Conservation (phyloP, 2,797 vertebrate species). For the Rachycentron canadum region DNA sequence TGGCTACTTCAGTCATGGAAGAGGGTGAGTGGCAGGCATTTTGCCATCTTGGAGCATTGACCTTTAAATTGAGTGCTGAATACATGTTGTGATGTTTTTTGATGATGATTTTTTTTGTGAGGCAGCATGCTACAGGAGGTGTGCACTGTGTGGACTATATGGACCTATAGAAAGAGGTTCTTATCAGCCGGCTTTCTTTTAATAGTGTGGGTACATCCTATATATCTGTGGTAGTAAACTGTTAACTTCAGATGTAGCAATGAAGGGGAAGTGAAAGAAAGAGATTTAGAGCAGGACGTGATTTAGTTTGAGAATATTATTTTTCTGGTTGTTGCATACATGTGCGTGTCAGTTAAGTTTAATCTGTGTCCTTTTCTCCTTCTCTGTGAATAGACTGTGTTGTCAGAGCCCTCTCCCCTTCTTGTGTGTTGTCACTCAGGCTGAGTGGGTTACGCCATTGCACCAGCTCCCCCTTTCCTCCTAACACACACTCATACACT, state of each 20-base stretch:
- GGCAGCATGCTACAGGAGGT: neutral
- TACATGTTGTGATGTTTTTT: slow-evolving; percentile 28
- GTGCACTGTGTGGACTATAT: slow-evolving; percentile 17
- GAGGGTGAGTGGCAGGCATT: slow-evolving; percentile 66
- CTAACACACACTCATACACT: slow-evolving; percentile 38
- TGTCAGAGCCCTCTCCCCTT: slow-evolving; percentile 69
- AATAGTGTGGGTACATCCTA: neutral
- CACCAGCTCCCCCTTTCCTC: slow-evolving; percentile 66
- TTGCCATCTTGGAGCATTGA: slow-evolving; percentile 16
- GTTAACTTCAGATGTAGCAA: slow-evolving; percentile 22
- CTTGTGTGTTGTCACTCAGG: slow-evolving; percentile 78
- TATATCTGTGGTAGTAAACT: slow-evolving; percentile 7
- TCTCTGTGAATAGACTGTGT: slow-evolving; percentile 76
- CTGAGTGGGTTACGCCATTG: slow-evolving; percentile 76
- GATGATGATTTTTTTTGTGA: slow-evolving; percentile 38
- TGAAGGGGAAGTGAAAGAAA: slow-evolving; percentile 59
- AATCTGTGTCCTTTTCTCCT: slow-evolving; percentile 65
- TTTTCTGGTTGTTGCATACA: slow-evolving; percentile 21
- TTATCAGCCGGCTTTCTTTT: slow-evolving; percentile 19
- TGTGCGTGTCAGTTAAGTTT: slow-evolving; percentile 55
- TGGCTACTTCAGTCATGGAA: slow-evolving; percentile 68
- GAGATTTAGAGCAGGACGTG: slow-evolving; percentile 33
- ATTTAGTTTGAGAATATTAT: slow-evolving; percentile 34
- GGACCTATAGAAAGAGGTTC: slow-evolving; percentile 15
- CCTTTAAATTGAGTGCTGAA: slow-evolving; percentile 24